Base-by-base conservation (phyloP, 2,888 invertebrate species). In the Tridacna gigas region DNA sequence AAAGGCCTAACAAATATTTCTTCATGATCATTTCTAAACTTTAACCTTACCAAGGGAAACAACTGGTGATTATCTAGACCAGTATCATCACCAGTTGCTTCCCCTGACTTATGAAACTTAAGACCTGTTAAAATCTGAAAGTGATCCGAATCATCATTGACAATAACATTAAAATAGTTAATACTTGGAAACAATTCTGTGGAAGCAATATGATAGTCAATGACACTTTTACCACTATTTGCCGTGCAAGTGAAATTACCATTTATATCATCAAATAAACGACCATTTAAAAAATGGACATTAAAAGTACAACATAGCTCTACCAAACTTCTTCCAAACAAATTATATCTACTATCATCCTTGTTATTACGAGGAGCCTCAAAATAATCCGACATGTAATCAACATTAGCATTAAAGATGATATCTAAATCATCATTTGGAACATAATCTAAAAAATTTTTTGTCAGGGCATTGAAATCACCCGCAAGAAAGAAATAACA, bases 191-290 rank as follows among this genome's bases (percentile, higher is more conserved):
- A 61, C 61, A 61, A 22, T n/a, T 61, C n/a, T n/a, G 61, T n/a
- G 9, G 61, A 61, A n/a, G 61, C 61, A 22, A 61, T 61, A 22
- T 61, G 61, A 11, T 61, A 61, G 22, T 61, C 61, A 20, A 61
- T 22, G 22, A 61, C 61, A 61, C 61, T 61, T 61, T 61, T 61
- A 20, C n/a, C 61, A 61, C 61, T 22, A 61, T 61, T 51, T 61
- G 61, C 11, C 22, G 61, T 61, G 22, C 61, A 20, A n/a, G 61
- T 61, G n/a, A 61, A 61, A 18, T n/a, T n/a, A n/a, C n/a, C n/a
- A n/a, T n/a, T n/a, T n/a, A n/a, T n/a, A n/a, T n/a, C n/a, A n/a
- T n/a, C n/a, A n/a, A n/a, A n/a, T n/a, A n/a, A n/a, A n/a, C n/a
- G n/a, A n/a, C n/a, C n/a, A n/a, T n/a, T n/a, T n/a, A n/a, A n/a